Base-by-base conservation (phyloP, 2,113 vertebrate species). In the Furnarius figulus region DNA sequence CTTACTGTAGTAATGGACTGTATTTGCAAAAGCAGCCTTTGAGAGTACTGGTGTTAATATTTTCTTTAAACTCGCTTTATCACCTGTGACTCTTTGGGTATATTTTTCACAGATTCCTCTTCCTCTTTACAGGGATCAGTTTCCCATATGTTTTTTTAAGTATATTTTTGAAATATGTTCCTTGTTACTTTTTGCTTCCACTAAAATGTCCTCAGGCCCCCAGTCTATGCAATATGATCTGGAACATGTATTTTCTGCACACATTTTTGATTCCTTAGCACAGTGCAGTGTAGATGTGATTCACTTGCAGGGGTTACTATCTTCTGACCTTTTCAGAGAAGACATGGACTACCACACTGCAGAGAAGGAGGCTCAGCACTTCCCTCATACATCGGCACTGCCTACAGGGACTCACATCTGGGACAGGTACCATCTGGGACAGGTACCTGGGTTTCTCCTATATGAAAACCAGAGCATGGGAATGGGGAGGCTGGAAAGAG, bases 221-320 rank as follows among this genome's bases (percentile, higher is more conserved):
- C 4, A 42, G 37, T 15, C 14, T 40, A 2, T 25, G 24, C n/a
- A 53, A 7, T 56, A n/a, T 49, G 35, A 59, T 9, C 42, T 50
- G 15, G 33, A 86, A 70, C 2, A 0, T 0, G 0, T n/a, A 35
- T 25, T 63, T 70, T 61, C 67, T 67, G 22, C 24, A 19, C 14
- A 27, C 0, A 1, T 6, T 33, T 87, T 58, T 56, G 66, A 24
- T 70, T 73, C 44, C 33, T 82, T 63, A 53, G 44, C 15, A 44
- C 28, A 42, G n/a, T 23, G 17, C 18, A 65, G 40, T 2, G 7
- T 8, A 16, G 40, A 53, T 0, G 0, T 27, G 30, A 39, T 61
- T 65, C 40, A 14, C 19, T 21, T 31, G 24, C 31, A 24, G 30
- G 7, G 3, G 3, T 73, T 56, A 44, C 30, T 42, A 19, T 10